Conservation (phyloP, 35 echinoderm and acorn worm genomes). For the Chiridota heheva region DNA sequence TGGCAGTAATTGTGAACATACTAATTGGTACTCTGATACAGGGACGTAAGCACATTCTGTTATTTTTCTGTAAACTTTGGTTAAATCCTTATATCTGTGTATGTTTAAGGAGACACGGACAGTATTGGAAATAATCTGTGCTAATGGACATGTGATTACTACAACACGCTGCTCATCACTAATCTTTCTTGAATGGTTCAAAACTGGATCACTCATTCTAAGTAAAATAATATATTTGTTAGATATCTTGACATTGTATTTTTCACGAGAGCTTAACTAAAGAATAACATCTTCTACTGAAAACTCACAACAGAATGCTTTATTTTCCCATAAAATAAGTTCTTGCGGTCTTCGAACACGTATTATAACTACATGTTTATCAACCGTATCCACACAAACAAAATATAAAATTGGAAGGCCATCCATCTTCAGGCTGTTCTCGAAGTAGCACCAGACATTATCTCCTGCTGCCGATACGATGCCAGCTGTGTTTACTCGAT, state of each 20-base stretch:
- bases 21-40: neutral
- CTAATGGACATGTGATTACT: slow-evolving; percentile 68
- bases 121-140: slow-evolving; percentile 5
- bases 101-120: neutral
- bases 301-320: slow-evolving; percentile 64
- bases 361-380: slow-evolving; percentile 34
- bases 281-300: neutral
- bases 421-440: slow-evolving; percentile 3
- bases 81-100: neutral
- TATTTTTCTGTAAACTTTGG: neutral
- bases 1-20: slow-evolving; percentile 71
- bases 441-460: slow-evolving; percentile 41
- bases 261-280: too few species aligned
- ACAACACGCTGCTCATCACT: slow-evolving; percentile 53
- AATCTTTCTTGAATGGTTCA: slow-evolving; percentile 45
- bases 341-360: slow-evolving; percentile 39
- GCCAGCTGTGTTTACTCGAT: too few species aligned
- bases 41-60: neutral
- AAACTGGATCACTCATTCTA: slow-evolving; percentile 54
- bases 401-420: slow-evolving; percentile 63
- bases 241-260: too few species aligned
- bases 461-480: too few species aligned
- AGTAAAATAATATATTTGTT: slow-evolving; percentile 13
- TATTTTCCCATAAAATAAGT: slow-evolving; percentile 27
- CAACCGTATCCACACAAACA: slow-evolving; percentile 34